Percentiles rank a stretch among this genome's conserved stretches.
These are phyloP conservation scores for Agapostemon virescens DNA, from an alignment of 2,888 invertebrate species.

Conservation along the genomic window DNA sequence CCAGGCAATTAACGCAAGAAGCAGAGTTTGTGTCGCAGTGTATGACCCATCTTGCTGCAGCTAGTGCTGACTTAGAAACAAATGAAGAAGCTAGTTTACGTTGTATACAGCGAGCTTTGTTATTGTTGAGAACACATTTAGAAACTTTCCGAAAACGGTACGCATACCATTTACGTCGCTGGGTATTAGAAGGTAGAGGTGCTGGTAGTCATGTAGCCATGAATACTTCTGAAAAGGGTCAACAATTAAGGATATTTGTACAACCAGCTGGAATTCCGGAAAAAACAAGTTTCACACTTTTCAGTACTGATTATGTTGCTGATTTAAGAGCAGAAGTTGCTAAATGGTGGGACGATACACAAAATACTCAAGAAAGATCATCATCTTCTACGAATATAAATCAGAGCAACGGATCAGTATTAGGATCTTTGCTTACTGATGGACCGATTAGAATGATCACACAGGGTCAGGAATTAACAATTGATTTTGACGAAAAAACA, in stretches of 20 bases:
- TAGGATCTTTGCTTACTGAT: conserved; percentile 88
- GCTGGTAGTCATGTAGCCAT: conserved; percentile 89
- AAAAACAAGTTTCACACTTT: conserved; percentile 90
- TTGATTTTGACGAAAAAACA: conserved; percentile 95
- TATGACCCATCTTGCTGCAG: conserved; percentile 94
- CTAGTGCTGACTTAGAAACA: conserved; percentile 86
- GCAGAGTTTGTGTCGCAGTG: conserved; percentile 96
- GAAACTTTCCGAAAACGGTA: conserved; percentile 94
- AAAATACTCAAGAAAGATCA: conserved; percentile 73
- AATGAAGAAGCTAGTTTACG: conserved; percentile 89
- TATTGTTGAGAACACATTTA: conserved; percentile 94
- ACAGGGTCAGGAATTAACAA: conserved; percentile 94
- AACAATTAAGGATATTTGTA: conserved; percentile 88
- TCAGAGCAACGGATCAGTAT: conserved; percentile 81
- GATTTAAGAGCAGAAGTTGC: conserved; percentile 96
- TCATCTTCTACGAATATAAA: conserved; percentile 56
- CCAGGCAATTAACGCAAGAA: conserved; percentile 93
- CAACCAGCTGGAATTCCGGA: conserved; percentile 95
- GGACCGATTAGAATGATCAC: conserved; percentile 95
- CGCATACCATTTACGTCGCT: conserved; percentile 93
- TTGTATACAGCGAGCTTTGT: conserved; percentile 93
- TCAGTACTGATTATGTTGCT: conserved; percentile 93
- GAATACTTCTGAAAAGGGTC: conserved; percentile 83
- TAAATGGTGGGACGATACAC: conserved; percentile 92
- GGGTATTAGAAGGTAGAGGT: conserved; percentile 92